Evolutionary conservation across 1,140 invertebrate genomes (phyloP), one percentile per base, ranked within the genome.

Genomic region (Dryas iulia): DNA sequence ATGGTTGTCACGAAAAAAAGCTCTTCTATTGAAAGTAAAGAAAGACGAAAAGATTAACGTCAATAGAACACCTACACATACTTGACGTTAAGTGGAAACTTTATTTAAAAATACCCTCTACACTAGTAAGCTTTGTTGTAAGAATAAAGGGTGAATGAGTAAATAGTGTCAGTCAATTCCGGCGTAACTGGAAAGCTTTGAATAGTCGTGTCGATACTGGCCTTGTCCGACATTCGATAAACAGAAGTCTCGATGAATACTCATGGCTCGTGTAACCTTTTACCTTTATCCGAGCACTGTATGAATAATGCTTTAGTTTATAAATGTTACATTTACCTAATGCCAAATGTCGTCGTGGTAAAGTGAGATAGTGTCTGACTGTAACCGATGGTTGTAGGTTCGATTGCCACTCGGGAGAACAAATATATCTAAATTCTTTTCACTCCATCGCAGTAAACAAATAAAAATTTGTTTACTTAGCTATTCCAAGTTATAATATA

Each of bases 161-260:
- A 65, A 71, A 70, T 63, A 66, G 66, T 79, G 79, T 81, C 83
- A 82, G 75, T 80, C 64, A 72, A 77, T 84, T 82, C 83, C 68
- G 68, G 35, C 53, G 47, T 69, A 25, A 21, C 68, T 31, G 35
- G 59, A 58, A 47, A 65, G 24, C 62, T n/a, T 56, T 70, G 58
- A 65, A 65, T 70, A 58, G 66, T 63, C 66, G 39, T 70, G 68
- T 61, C 68, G 30, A 60, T 60, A 53, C 62, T 75, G 79, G 78
- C 83, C 86, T 84, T 87, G 84, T 77, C 76, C 84, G 76, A 83
- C 68, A 83, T 86, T 71, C 59, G 73, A 74, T 74, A 59, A 33
- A 63, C 58, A 65, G 69, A 72, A 47, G 39, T 56, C 39, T 66
- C 54, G 58, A 35, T 30, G 60, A 66, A 70, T 60, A 60, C 53